phyloP scores from a whole-genome alignment of 2,888 invertebrate species.

The Ectemnius cavifrons region DNA sequence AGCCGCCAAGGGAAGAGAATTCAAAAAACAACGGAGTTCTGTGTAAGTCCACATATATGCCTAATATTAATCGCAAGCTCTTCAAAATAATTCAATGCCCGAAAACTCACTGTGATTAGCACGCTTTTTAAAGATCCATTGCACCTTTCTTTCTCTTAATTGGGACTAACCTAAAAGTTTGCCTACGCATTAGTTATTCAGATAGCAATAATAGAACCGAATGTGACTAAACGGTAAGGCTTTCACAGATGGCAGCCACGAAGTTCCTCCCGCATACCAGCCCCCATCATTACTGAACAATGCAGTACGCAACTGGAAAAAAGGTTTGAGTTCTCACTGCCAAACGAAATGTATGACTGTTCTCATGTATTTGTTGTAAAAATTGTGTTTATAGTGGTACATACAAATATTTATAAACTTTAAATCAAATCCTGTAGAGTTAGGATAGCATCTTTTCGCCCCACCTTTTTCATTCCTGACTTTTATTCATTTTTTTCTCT shows the following conservation, averaged over 20 bases:
- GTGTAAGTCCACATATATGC: slow-evolving; percentile 65
- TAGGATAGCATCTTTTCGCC: too few relatives aligned
- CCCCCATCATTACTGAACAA: slow-evolving; percentile 74
- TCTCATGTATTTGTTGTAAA: slow-evolving; percentile 47
- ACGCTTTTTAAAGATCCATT: too few relatives aligned
- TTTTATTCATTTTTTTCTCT: too few relatives aligned
- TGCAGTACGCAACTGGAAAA: slow-evolving; percentile 76
- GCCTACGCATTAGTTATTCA: slow-evolving; percentile 39
- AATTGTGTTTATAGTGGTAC: slow-evolving; percentile 44
- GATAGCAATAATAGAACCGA: slow-evolving; percentile 30
- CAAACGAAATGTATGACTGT: slow-evolving; percentile 50
- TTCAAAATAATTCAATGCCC: too few relatives aligned
- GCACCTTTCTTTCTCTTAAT: too few relatives aligned
- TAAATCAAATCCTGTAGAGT: too few relatives aligned
- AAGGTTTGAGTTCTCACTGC: slow-evolving; percentile 73
- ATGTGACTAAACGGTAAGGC: slow-evolving; percentile 74
- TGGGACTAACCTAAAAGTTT: too few relatives aligned
- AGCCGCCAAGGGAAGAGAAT: slow-evolving; percentile 69
- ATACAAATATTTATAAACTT: slow-evolving; percentile 11
- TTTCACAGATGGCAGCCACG: slow-evolving; percentile 76
- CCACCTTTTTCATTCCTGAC: too few relatives aligned
- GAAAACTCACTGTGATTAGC: too few relatives aligned
- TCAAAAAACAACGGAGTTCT: slow-evolving; percentile 73
- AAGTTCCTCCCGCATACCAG: slow-evolving; percentile 75
- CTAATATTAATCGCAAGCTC: not conserved